Conservation (phyloP, 2,113 vertebrate genomes). For the Synodontis membranacea region DNA sequence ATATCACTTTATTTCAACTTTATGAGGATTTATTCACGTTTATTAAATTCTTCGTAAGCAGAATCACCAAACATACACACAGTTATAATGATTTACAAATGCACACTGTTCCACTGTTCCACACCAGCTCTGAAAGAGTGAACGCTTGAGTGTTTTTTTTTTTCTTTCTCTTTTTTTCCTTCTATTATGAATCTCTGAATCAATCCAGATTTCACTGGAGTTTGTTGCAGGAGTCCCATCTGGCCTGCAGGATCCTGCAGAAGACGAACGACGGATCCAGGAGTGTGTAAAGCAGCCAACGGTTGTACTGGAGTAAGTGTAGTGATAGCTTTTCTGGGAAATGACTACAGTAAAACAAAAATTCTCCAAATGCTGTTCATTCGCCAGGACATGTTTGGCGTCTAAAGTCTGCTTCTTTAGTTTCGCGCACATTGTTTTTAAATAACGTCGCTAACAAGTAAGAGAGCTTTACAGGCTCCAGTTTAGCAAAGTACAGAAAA, state of each 20-base stretch:
- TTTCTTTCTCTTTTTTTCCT: neutral
- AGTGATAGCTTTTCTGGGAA: neutral
- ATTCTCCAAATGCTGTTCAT: neutral
- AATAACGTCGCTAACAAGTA: neutral
- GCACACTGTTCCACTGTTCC: neutral
- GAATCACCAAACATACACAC: neutral
- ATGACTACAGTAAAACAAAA: neutral
- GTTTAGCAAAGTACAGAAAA: neutral
- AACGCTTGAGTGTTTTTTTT: neutral
- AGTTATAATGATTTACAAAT: neutral
- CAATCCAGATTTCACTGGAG: conserved; percentile 2
- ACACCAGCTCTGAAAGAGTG: neutral
- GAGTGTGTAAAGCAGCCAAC: neutral
- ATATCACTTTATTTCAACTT: neutral
- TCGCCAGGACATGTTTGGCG: neutral
- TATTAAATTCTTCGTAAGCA: neutral
- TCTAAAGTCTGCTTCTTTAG: neutral
- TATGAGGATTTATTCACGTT: neutral
- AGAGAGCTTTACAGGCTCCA: neutral
- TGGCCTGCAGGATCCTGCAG: neutral
- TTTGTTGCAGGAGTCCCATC: neutral
- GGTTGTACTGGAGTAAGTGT: neutral
- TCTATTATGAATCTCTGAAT: neutral
- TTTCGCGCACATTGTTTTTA: neutral
- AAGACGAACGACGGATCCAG: neutral